phyloP scores from a whole-genome alignment of 2,797 vertebrate species.

The Onychomys torridus region DNA sequence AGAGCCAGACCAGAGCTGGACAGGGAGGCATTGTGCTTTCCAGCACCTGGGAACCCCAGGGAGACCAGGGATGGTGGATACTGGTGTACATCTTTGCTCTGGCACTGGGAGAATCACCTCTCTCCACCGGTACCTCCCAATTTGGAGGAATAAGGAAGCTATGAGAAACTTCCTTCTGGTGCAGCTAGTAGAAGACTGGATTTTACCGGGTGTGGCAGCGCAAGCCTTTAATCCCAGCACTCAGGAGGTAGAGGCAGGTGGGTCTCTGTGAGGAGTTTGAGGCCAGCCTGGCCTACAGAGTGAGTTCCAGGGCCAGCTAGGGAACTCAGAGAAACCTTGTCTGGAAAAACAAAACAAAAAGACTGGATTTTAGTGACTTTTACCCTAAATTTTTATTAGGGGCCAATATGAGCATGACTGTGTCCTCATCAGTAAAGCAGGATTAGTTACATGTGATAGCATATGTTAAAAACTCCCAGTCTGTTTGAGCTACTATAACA shows the following conservation, averaged over 20 bases:
- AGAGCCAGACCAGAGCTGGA: neutral
- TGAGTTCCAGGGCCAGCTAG: neutral
- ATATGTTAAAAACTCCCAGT: rapidly evolving
- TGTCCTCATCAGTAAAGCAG: neutral
- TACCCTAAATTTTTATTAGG: neutral
- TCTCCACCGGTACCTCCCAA: too few relatives aligned
- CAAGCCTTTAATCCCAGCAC: neutral
- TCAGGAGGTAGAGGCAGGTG: neutral
- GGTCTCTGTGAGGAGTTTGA: neutral
- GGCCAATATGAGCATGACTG: neutral
- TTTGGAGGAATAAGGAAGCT: neutral
- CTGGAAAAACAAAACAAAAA: neutral
- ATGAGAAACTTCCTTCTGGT: neutral
- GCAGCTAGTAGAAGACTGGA: neutral
- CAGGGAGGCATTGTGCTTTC: neutral
- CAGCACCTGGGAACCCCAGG: neutral
- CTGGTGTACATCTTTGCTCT: neutral
- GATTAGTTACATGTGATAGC: neutral
- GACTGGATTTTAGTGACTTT: neutral
- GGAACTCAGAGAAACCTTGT: neutral
- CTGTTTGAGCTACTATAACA: neutral
- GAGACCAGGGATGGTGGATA: neutral
- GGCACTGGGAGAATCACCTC: neutral
- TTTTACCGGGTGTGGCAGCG: neutral
- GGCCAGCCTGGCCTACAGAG: neutral